Base-by-base conservation (phyloP, 2,113 vertebrate species). In the Pollachius pollachius region DNA sequence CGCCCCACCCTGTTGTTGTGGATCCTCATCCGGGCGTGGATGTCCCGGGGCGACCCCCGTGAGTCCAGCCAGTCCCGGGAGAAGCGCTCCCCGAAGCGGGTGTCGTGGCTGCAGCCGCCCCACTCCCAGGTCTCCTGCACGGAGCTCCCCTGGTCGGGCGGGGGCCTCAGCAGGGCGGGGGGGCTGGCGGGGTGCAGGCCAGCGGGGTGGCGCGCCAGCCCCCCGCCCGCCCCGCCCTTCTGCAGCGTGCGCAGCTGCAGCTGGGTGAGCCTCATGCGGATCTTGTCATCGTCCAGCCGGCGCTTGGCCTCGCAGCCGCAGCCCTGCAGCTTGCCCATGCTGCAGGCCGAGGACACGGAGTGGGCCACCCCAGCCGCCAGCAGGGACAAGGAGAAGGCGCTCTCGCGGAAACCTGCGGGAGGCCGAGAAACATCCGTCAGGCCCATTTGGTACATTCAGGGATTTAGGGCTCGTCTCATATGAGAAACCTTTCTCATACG, bases 111-210 rank as follows among this genome's bases (percentile, higher is more conserved):
- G 84, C 96, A 97, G 74, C 95, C 96, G 15, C 95, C 94, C 96
- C 96, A 96, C 87, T 97, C 94, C 96, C 96, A 97, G 21, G 94
- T 96, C 80, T 97, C 94, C 86, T 96, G 95, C 70, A 93, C 87
- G 21, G 94, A 84, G n/a, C 91, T 92, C 16, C 86, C 62, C 54
- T 91, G 91, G 61, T 93, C 91, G 0, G 92, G 90, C 52, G 89
- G 75, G 0, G 93, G 89, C 74, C 91, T 93, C 76, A 95, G 89
- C 34, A 91, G 72, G 11, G 90, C 85, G 18, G 93, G 76, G 3
- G 90, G 85, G 69, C 90, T 85, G 57, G 81, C 72, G 8, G 93
- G 83, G 83, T 7, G 86, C 65, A 88, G 84, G 81, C 71, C n/a
- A 94, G 87, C 60, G 91, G 83, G 34, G 87, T 65, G 16, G 82